Evolutionary conservation across 2,113 vertebrate species (phyloP).

Genomic region (human (Homo sapiens)): DNA sequence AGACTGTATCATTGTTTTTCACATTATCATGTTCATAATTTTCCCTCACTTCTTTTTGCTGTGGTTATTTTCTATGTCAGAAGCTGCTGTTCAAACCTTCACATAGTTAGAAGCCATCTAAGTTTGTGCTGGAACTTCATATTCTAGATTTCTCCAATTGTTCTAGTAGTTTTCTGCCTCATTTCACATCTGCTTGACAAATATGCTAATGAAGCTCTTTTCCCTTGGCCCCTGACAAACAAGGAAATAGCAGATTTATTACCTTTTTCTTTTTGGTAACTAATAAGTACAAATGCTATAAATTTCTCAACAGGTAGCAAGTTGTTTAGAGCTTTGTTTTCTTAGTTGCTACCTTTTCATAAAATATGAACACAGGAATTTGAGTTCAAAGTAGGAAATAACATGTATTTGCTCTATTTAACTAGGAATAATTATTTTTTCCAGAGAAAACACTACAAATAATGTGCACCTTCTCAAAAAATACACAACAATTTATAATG

Average conservation of each 20-base stretch:
- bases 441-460: slow-evolving; percentile 17
- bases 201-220: neutral
- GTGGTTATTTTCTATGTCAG: neutral
- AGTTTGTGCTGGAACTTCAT: slow-evolving; percentile 2
- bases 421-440: neutral
- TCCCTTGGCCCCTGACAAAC: neutral
- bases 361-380: slow-evolving; percentile 22
- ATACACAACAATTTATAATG: neutral
- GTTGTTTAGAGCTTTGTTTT: slow-evolving; percentile 45
- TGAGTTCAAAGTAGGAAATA: neutral
- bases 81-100: slow-evolving; percentile 5
- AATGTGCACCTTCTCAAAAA: slow-evolving; percentile 18
- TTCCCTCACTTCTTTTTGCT: neutral
- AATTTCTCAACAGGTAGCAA: slow-evolving; percentile 36
- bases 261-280: slow-evolving; percentile 25
- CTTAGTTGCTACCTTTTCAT: slow-evolving; percentile 26
- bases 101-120: neutral
- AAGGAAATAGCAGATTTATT: slow-evolving; percentile 15
- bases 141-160: neutral
- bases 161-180: neutral
- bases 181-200: neutral
- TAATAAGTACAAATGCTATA: slow-evolving; percentile 35
- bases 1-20: neutral
- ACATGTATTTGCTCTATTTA: neutral
- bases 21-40: neutral